These are phyloP conservation scores for Scatophagus argus DNA, from an alignment of 2,113 vertebrate genomes.

Conservation along the genomic window DNA sequence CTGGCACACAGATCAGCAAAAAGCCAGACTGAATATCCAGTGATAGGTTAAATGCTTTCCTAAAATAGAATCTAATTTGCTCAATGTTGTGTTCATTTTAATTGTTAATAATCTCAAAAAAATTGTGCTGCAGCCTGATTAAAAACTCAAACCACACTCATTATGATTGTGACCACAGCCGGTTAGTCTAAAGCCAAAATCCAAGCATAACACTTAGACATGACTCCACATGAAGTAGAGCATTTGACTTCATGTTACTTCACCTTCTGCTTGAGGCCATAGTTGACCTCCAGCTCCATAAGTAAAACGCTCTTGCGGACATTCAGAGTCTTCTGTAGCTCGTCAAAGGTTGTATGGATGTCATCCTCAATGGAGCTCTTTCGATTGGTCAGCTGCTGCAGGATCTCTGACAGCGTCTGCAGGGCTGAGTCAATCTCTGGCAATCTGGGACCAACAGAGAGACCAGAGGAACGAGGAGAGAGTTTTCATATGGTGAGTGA, in stretches of 20 bases:
- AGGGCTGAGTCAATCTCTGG: slow-evolving; percentile 97
- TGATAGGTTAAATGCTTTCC: background rate
- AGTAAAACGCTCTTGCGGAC: slow-evolving; percentile 96
- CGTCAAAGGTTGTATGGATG: slow-evolving; percentile 94
- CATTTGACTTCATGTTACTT: slow-evolving; percentile 36
- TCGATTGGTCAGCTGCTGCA: slow-evolving; percentile 94
- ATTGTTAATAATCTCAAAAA: background rate
- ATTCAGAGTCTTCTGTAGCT: slow-evolving; percentile 96
- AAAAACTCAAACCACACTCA: background rate
- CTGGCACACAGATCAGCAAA: slow-evolving; percentile 29
- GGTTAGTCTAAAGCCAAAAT: background rate
- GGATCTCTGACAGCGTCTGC: slow-evolving; percentile 94
- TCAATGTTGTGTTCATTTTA: background rate
- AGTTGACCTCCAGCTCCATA: slow-evolving; percentile 99
- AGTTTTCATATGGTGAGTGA: background rate
- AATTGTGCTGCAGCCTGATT: background rate
- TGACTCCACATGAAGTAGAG: background rate
- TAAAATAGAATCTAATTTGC: background rate
- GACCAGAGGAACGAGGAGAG: background rate
- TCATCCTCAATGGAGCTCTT: slow-evolving; percentile 95
- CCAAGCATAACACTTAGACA: background rate
- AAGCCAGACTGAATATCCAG: background rate
- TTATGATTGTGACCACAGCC: background rate
- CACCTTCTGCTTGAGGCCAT: slow-evolving; percentile 98
- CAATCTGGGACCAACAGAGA: slow-evolving; percentile 82